phyloP scores from a whole-genome alignment of 2,888 invertebrate genomes.

The Bhutanitis thaidina region DNA sequence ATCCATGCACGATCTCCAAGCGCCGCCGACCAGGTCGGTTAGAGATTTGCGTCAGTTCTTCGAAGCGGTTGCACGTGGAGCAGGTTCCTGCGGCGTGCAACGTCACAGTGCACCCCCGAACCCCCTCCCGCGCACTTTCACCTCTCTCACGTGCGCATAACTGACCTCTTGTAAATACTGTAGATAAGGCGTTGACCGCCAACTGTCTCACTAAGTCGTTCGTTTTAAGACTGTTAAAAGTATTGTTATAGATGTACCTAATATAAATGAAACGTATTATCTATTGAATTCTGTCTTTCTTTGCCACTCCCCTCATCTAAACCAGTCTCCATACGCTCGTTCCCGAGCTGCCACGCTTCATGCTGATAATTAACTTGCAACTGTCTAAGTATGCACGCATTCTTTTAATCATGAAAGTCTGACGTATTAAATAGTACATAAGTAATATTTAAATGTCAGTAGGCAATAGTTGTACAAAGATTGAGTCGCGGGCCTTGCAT shows the following conservation, averaged over 20 bases:
- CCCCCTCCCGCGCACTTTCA: constrained; percentile 56
- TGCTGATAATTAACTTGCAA: too few relatives aligned
- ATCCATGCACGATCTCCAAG: constrained; percentile 83
- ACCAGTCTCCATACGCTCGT: too few relatives aligned
- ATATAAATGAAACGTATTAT: constrained; percentile 67
- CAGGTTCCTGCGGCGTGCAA: constrained; percentile 43
- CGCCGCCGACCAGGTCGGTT: constrained; percentile 78
- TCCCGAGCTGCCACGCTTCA: too few relatives aligned
- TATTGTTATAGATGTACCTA: constrained; percentile 75
- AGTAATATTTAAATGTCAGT: constrained; percentile 37
- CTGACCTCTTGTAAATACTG: constrained; percentile 57
- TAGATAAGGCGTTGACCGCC: constrained; percentile 69
- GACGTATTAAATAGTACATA: too few relatives aligned
- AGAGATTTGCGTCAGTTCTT: constrained; percentile 86
- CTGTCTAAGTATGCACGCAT: too few relatives aligned
- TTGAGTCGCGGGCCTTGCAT: constrained; percentile 30
- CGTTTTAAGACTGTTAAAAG: constrained; percentile 78
- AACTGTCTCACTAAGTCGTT: constrained; percentile 70
- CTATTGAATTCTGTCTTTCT: constrained; percentile 34
- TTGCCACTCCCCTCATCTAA: constrained; percentile 8
- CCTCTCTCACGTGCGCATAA: constrained; percentile 67
- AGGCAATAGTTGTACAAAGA: constrained; percentile 33
- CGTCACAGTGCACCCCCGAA: constrained; percentile 60
- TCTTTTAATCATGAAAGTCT: too few relatives aligned
- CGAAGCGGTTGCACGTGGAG: constrained; percentile 79